These are phyloP conservation scores for Standfussiana lucernea DNA, from an alignment of 2,888 invertebrate species.

Conservation along the genomic window DNA sequence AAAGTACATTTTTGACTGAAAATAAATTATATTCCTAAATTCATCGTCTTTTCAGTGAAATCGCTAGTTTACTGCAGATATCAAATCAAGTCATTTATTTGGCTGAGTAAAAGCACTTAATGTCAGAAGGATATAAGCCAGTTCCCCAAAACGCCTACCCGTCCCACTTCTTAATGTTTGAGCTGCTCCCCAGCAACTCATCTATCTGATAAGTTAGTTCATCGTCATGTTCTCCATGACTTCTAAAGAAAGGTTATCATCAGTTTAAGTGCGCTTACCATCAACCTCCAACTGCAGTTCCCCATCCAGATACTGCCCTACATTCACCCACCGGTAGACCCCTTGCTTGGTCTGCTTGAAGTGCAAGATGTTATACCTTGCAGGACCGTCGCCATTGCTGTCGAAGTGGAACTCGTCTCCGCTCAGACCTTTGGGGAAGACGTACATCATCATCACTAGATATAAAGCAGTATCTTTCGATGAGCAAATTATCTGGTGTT, in stretches of 20 bases:
- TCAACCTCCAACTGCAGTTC: conserved; percentile 94
- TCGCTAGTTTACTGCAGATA: not conserved
- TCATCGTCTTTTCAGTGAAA: not conserved
- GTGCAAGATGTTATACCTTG: conserved; percentile 98
- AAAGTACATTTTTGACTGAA: not conserved
- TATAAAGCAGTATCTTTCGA: not conserved
- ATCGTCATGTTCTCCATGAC: too few relatives aligned
- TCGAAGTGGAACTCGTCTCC: conserved; percentile 98
- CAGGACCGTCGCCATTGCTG: conserved; percentile 97
- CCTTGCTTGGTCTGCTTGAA: conserved; percentile 95
- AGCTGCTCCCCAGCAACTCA: not conserved
- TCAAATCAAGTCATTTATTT: not conserved
- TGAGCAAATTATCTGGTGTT: too few relatives aligned
- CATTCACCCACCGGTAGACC: conserved; percentile 95
- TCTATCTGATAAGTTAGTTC: not conserved
- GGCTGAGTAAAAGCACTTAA: not conserved
- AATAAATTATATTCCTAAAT: not conserved
- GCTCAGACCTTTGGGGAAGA: conserved; percentile 93
- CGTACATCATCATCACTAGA: not conserved
- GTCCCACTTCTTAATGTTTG: not conserved
- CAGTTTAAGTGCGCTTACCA: conserved; percentile 88
- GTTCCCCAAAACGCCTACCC: not conserved
- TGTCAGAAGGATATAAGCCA: not conserved
- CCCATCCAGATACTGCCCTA: conserved; percentile 96
- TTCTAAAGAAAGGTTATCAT: not conserved